Evolutionary conservation across 2,113 vertebrate species (phyloP).

Genomic region (Caloenas nicobarica): DNA sequence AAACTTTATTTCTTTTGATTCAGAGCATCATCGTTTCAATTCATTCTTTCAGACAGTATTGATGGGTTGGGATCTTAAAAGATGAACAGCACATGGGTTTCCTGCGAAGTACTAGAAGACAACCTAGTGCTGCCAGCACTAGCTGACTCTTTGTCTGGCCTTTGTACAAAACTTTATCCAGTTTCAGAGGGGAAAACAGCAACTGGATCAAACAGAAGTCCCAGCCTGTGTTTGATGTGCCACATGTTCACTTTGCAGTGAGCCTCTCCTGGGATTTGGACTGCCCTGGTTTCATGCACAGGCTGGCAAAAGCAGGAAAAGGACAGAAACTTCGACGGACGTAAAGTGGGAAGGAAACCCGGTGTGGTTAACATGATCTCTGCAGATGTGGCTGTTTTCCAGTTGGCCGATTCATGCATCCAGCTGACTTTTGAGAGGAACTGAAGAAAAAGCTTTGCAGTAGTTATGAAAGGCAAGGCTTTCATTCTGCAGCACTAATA

Average conservation of each 20-base stretch:
- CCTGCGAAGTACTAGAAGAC: not conserved
- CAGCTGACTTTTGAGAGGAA: not conserved
- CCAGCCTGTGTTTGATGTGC: not conserved
- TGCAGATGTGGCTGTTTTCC: not conserved
- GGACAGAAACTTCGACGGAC: not conserved
- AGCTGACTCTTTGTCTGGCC: not conserved
- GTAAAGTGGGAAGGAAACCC: not conserved
- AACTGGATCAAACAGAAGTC: not conserved
- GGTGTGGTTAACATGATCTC: rapidly evolving
- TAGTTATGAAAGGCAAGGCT: not conserved
- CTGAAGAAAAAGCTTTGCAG: not conserved
- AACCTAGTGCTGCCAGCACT: not conserved
- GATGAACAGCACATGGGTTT: not conserved
- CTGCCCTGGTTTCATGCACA: not conserved
- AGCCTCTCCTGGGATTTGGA: not conserved
- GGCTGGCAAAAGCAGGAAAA: not conserved
- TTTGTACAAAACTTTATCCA: not conserved
- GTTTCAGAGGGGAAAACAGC: not conserved
- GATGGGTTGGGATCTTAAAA: not conserved
- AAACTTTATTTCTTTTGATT: not conserved
- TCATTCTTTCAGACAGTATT: not conserved
- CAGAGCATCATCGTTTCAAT: not conserved
- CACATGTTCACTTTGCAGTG: not conserved
- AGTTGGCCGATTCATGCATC: not conserved
- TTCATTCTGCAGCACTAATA: not conserved